These are phyloP conservation scores for Emydocephalus ijimae DNA, from an alignment of 2,113 vertebrate genomes.

Conservation along the genomic window DNA sequence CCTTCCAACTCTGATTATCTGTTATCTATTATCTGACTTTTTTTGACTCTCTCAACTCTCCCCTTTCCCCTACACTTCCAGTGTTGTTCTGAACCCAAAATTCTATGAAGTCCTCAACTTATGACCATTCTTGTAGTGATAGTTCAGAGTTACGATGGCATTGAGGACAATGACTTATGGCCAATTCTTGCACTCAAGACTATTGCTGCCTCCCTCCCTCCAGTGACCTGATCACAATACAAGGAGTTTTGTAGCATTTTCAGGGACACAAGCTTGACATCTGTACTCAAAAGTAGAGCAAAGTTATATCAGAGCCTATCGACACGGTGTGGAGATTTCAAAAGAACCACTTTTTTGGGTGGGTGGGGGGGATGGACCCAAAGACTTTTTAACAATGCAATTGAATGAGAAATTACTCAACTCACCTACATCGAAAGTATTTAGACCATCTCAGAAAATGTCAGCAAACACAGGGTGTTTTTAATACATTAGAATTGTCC, in stretches of 20 bases:
- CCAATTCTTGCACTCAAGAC: not conserved
- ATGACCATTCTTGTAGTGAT: not conserved
- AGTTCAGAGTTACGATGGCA: not conserved
- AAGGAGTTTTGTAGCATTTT: not conserved
- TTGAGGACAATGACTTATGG: not conserved
- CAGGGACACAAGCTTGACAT: not conserved
- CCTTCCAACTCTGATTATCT: no score
- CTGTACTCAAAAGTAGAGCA: not conserved
- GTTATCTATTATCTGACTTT: not conserved
- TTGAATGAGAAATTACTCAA: not conserved
- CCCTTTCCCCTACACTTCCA: not conserved
- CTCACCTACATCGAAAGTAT: not conserved
- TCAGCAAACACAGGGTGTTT: not conserved
- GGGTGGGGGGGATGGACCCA: no score
- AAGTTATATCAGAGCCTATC: not conserved
- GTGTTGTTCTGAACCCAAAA: conserved; percentile 19
- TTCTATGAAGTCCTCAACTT: not conserved
- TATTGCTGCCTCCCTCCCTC: no score
- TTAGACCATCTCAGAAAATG: not conserved
- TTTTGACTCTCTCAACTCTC: not conserved
- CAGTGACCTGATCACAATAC: not conserved
- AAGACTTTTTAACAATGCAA: not conserved
- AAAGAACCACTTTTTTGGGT: not conserved
- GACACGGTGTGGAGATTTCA: not conserved
- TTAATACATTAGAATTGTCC: not conserved